Evolutionary conservation across 1,140 invertebrate genomes (phyloP).

Genomic region (Dendrolimus kikuchii): DNA sequence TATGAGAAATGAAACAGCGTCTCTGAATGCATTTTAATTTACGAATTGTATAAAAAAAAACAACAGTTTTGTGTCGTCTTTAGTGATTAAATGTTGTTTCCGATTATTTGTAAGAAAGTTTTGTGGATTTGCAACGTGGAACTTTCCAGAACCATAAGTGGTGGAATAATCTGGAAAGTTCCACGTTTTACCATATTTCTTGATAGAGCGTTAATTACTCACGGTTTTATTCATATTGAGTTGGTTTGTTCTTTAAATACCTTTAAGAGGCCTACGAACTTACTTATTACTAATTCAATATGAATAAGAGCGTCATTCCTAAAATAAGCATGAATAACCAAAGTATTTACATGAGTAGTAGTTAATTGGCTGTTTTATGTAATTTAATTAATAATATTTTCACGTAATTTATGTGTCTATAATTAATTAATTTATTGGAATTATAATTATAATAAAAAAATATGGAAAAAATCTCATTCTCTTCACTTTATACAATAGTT

Average conservation of each 20-base stretch:
- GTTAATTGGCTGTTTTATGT: slow-evolving; percentile 68
- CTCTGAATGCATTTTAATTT: not conserved
- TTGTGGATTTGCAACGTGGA: slow-evolving; percentile 18
- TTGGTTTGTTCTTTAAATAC: slow-evolving; percentile 37
- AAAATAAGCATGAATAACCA: slow-evolving; percentile 65
- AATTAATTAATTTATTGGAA: slow-evolving; percentile 70
- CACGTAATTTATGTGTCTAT: slow-evolving; percentile 70
- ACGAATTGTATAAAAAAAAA: not conserved
- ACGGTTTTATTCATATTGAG: too few relatives aligned
- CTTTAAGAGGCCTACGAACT: slow-evolving; percentile 34
- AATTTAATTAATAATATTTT: slow-evolving; percentile 63
- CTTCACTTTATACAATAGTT: slow-evolving; percentile 74
- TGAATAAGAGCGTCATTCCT: slow-evolving; percentile 66
- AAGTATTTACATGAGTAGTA: slow-evolving; percentile 65
- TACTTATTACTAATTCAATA: slow-evolving; percentile 25
- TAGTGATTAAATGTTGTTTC: slow-evolving; percentile 67
- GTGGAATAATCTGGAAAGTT: too few relatives aligned
- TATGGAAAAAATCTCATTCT: slow-evolving; percentile 67
- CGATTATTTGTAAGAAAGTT: slow-evolving; percentile 63
- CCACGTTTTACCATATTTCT: too few relatives aligned
- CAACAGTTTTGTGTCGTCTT: slow-evolving; percentile 56
- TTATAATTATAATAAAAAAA: slow-evolving; percentile 65
- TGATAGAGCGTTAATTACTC: too few relatives aligned
- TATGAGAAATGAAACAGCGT: not conserved
- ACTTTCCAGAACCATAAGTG: too few relatives aligned